Conservation (phyloP, 2,888 invertebrate genomes). For the Trichopria drosophilae region DNA sequence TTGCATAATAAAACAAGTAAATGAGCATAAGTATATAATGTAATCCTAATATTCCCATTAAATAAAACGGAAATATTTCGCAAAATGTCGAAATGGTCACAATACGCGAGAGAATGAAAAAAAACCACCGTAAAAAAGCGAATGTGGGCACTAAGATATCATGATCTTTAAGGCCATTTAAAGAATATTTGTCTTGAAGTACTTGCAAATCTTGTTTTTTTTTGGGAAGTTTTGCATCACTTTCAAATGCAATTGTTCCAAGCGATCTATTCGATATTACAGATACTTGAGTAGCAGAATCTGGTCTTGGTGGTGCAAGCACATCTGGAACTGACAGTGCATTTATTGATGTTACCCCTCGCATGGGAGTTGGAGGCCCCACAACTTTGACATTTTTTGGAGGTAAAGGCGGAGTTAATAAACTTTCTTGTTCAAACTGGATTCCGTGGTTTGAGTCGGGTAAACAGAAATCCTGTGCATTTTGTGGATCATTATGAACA, state of each 20-base stretch:
- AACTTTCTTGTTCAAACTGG: constrained; percentile 47
- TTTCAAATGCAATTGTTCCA: constrained; percentile 30
- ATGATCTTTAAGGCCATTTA: constrained; percentile 73
- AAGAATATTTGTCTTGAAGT: too few species aligned
- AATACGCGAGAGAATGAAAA: constrained; percentile 73
- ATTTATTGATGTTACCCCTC: constrained; percentile 51
- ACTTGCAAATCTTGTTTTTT: too few species aligned
- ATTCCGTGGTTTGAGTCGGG: too few species aligned
- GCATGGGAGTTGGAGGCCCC: constrained; percentile 54
- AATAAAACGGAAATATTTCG: constrained; percentile 64
- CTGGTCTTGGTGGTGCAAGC: constrained; percentile 55
- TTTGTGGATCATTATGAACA: too few species aligned
- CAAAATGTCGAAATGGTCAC: constrained; percentile 72
- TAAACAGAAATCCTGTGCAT: too few species aligned
- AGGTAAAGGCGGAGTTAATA: constrained; percentile 54
- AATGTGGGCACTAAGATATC: constrained; percentile 71
- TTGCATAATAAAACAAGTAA: constrained; percentile 68
- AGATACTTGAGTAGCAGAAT: constrained; percentile 42
- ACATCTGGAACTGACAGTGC: constrained; percentile 51
- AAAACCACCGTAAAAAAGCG: constrained; percentile 76
- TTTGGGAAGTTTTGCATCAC: constrained; percentile 38
- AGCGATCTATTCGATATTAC: constrained; percentile 12
- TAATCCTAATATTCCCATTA: constrained; percentile 60
- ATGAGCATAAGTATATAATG: constrained; percentile 71
- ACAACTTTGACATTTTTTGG: constrained; percentile 51